Conservation (phyloP, 2,888 invertebrate genomes). For the Caenorhabditis japonica region DNA sequence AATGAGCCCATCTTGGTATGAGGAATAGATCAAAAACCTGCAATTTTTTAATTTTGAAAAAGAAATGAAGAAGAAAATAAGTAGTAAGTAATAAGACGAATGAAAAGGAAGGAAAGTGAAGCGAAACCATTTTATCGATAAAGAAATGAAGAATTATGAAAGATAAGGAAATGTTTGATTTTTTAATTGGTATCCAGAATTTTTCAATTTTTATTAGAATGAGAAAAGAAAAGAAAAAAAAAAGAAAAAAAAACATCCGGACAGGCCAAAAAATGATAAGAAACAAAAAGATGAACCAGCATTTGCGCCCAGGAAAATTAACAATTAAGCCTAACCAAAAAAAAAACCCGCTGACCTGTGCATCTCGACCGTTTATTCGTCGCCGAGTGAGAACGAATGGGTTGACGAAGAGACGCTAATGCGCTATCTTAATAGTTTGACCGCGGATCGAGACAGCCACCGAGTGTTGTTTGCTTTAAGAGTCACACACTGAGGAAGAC, state of each 20-base stretch:
- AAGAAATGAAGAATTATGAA: constrained; percentile 3
- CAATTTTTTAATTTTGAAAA: constrained; percentile 28
- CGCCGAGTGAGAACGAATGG: background rate
- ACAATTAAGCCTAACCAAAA: background rate
- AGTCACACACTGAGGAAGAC: constrained; percentile 25
- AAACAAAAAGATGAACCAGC: background rate
- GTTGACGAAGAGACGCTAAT: constrained; percentile 11
- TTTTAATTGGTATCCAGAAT: too few relatives aligned
- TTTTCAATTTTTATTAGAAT: too few relatives aligned
- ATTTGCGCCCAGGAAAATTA: background rate
- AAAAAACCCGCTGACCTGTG: constrained; percentile 22
- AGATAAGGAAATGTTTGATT: constrained; percentile 1
- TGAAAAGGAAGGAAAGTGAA: constrained; percentile 4
- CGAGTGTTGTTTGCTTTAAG: constrained; percentile 33
- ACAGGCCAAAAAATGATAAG: background rate
- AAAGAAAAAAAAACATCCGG: background rate
- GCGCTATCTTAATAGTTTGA: constrained; percentile 38
- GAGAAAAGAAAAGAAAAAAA: background rate
- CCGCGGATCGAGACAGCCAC: constrained; percentile 21
- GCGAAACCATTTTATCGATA: background rate
- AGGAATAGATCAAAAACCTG: too few relatives aligned
- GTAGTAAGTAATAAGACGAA: background rate
- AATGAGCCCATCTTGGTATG: constrained; percentile 30
- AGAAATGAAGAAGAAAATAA: background rate
- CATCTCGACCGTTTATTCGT: constrained; percentile 5